Conservation (phyloP, 2,113 vertebrate genomes). For the Austrofundulus limnaeus region DNA sequence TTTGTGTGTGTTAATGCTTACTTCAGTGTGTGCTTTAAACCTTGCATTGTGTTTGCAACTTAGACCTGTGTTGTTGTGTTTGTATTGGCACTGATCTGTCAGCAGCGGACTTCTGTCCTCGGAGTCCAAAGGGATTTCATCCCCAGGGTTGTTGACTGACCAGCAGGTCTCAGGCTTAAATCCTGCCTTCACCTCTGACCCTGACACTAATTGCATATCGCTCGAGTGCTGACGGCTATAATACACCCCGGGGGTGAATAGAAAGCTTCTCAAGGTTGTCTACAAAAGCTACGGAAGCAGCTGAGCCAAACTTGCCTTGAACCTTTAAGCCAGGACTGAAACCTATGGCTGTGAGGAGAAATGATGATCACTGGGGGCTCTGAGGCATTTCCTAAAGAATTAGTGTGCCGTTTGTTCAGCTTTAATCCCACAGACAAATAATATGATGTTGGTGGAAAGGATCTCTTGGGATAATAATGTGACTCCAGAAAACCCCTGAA, state of each 20-base stretch:
- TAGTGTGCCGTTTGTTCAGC: constrained; percentile 47
- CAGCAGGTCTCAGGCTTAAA: constrained; percentile 61
- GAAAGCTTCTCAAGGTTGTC: constrained; percentile 41
- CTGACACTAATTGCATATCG: constrained; percentile 66
- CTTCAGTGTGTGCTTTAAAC: too few relatives aligned
- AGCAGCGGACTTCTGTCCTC: constrained; percentile 86
- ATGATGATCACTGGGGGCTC: constrained; percentile 19
- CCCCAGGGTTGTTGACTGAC: constrained; percentile 72
- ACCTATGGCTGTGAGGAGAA: constrained; percentile 15
- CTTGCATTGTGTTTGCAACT: constrained; percentile 13
- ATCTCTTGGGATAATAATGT: constrained; percentile 14
- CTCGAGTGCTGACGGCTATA: constrained; percentile 65
- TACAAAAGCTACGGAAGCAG: constrained; percentile 56
- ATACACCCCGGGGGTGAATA: constrained; percentile 34
- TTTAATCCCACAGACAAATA: constrained; percentile 50
- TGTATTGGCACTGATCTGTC: constrained; percentile 79
- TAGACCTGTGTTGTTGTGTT: constrained; percentile 33
- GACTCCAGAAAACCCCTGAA: not conserved
- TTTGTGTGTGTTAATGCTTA: constrained; percentile 11
- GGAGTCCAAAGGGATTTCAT: constrained; percentile 82
- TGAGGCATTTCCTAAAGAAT: constrained; percentile 27
- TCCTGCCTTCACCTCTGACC: constrained; percentile 70
- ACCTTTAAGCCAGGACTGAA: constrained; percentile 39
- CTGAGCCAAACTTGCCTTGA: constrained; percentile 40
- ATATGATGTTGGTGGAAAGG: constrained; percentile 19